Conservation (phyloP, 2,113 vertebrate genomes). For the Rhizomys pruinosus region DNA sequence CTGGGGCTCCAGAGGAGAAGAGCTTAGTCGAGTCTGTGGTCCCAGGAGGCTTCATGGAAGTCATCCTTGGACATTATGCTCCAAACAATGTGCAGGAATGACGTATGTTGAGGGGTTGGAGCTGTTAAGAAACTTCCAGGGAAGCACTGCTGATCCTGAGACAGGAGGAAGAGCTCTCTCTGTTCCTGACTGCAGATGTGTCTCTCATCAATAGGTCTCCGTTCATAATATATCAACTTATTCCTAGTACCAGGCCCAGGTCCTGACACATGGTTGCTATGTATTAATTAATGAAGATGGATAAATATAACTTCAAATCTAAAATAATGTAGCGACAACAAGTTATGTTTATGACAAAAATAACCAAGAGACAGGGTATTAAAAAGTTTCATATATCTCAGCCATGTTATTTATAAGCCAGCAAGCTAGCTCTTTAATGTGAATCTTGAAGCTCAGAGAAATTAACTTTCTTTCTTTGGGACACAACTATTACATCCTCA, state of each 20-base stretch:
- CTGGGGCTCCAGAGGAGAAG: background rate
- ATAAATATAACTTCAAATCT: constrained; percentile 18
- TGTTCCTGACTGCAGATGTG: background rate
- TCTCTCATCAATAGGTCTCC: background rate
- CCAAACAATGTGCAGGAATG: background rate
- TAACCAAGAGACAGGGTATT: background rate
- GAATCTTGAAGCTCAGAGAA: background rate
- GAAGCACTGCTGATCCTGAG: background rate
- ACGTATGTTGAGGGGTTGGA: background rate
- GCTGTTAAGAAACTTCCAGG: background rate
- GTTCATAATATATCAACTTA: background rate
- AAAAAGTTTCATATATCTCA: background rate
- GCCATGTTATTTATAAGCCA: constrained; percentile 13
- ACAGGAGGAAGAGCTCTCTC: background rate
- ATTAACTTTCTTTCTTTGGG: background rate
- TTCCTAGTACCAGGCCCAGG: background rate
- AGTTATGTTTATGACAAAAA: background rate
- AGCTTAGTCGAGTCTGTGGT: background rate
- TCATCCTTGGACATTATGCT: background rate
- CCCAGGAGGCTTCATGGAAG: background rate
- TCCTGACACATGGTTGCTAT: background rate
- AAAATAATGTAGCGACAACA: constrained; percentile 1
- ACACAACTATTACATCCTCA: background rate
- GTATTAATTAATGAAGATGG: background rate
- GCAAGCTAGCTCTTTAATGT: background rate